Base-by-base conservation (phyloP, 2,797 vertebrate genomes). In the Anniella stebbinsi region DNA sequence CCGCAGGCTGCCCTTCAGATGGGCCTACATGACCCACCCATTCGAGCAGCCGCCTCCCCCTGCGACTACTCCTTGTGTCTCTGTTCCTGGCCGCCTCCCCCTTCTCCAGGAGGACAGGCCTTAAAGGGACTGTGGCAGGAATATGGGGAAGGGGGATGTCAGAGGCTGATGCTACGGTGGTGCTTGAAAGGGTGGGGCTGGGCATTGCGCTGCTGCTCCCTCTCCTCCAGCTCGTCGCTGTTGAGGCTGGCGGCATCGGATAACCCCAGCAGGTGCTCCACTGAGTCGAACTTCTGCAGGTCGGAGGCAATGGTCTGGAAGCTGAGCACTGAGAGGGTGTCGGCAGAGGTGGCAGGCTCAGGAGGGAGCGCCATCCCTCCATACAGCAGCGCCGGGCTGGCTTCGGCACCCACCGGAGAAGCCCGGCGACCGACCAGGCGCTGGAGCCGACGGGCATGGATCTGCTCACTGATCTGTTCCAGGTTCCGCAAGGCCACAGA, bases 391-490 rank as follows among this genome's bases (percentile, higher is more conserved):
- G 98, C 97, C 1, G 97, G 95, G 36, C 97, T 97, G 0, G 98
- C 97, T 93, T 98, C 98, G 0, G 98, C 98, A 0, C 98, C 98
- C 0, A 98, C 96, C 0, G 98, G 98, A 1, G 98, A 98, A 45
- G 98, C 98, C 1, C 98, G 97, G 60, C 77, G 90, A 12, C 90
- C 23, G 1, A 96, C 3, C 1, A 91, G 92, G 0, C 95, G 82
- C 0, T 95, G 95, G 2, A 94, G 89, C 0, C 97, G 92, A 10
- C 98, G 98, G 0, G 98, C 98, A 0, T 99, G 99, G 92, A 99
- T 99, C 94, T 99, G 98, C 91, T 99, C 98, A 2, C 98, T 99
- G 97, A 99, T 99, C 93, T 98, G 97, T 86, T 99, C 99, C 94
- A 99, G 92, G 96, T 98, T 99, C 0, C 98, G 96, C 13, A 99